Evolutionary conservation across 2,113 vertebrate genomes (phyloP).

Genomic region (Coracopsis vasa): DNA sequence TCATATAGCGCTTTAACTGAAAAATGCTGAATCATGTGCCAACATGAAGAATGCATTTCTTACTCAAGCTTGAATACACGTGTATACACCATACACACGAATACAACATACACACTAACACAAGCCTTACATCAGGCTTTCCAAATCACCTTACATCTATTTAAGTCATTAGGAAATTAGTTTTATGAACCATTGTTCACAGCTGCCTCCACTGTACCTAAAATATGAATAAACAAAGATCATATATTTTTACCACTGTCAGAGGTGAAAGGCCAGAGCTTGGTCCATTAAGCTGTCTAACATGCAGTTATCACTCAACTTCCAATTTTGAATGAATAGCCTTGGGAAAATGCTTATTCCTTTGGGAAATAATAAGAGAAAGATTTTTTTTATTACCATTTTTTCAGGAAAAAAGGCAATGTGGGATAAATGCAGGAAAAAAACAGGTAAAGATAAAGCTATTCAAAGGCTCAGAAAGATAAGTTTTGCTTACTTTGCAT

Average conservation of each 20-base stretch:
- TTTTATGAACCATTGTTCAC: neutral
- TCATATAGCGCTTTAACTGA: neutral
- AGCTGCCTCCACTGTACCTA: neutral
- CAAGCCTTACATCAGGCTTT: neutral
- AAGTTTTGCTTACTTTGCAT: neutral
- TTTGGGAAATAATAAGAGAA: neutral
- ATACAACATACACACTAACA: neutral
- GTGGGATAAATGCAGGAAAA: neutral
- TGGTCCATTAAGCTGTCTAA: neutral
- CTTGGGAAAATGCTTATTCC: neutral
- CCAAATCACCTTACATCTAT: neutral
- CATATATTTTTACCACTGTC: neutral
- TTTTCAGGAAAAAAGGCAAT: neutral
- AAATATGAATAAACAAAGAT: neutral
- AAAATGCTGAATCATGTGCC: neutral
- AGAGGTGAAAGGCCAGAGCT: neutral
- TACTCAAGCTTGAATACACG: accelerated
- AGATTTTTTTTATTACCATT: neutral
- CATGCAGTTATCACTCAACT: neutral
- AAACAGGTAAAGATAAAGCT: neutral
- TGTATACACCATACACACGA: neutral
- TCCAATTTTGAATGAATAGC: neutral
- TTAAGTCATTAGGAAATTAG: neutral
- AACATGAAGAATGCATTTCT: neutral
- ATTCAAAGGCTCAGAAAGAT: neutral